phyloP scores from a whole-genome alignment of 2,888 invertebrate species.

The Orthosia gracilis region DNA sequence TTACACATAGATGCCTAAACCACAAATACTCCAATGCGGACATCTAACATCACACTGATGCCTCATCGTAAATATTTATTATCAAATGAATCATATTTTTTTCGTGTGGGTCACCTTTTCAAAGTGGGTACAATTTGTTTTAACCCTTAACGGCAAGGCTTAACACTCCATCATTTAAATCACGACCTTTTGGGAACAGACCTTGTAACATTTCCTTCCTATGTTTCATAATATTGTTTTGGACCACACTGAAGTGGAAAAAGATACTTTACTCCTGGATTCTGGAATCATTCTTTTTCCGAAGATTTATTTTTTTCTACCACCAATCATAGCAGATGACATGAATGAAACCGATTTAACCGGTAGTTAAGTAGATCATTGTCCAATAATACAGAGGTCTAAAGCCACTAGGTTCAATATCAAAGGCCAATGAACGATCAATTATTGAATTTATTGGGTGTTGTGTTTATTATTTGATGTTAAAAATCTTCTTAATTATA shows the following conservation, averaged over 20 bases:
- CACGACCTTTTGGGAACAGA: conserved; percentile 35
- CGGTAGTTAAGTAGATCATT: conserved; percentile 5
- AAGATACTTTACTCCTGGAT: conserved; percentile 3
- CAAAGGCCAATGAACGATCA: conserved; percentile 7
- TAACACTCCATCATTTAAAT: conserved; percentile 50
- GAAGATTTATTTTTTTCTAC: neutral
- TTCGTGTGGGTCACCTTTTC: conserved; percentile 32
- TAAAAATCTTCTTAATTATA: neutral
- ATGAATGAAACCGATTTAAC: conserved; percentile 1
- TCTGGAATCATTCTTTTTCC: conserved; percentile 5
- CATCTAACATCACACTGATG: neutral
- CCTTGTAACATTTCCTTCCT: conserved; percentile 35
- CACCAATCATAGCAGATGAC: neutral
- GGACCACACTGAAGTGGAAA: conserved; percentile 1
- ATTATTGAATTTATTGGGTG: neutral
- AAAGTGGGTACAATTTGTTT: conserved; percentile 45
- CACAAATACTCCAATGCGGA: neutral
- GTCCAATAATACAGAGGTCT: conserved; percentile 10
- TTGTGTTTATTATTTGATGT: neutral
- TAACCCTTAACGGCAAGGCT: conserved; percentile 41
- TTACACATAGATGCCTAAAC: neutral
- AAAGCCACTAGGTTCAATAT: conserved; percentile 8
- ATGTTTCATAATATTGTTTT: conserved; percentile 5
- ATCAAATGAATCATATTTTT: conserved; percentile 50
- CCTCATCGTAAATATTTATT: conserved; percentile 44